Evolutionary conservation across 1,140 invertebrate genomes (phyloP).

Genomic region (Solen grandis): DNA sequence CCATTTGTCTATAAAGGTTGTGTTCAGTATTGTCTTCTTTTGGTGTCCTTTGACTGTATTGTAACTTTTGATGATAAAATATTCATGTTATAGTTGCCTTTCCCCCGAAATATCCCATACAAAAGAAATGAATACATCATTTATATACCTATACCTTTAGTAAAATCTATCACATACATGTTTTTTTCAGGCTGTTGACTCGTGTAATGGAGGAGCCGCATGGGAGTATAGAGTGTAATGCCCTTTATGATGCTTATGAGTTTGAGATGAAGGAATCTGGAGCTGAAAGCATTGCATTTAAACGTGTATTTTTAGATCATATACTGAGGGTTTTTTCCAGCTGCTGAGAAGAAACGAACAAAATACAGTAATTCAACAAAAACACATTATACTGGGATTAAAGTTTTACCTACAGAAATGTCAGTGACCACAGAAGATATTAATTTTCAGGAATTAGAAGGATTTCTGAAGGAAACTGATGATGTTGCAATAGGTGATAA

Average conservation of each 20-base stretch:
- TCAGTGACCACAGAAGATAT: neutral
- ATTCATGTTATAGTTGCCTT: too few relatives aligned
- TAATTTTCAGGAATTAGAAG: neutral
- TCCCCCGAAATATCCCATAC: too few relatives aligned
- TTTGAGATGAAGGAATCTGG: slow-evolving; percentile 10
- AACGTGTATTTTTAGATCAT: neutral
- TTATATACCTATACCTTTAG: too few relatives aligned
- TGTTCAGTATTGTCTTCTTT: too few relatives aligned
- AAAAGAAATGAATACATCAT: too few relatives aligned
- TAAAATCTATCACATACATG: too few relatives aligned
- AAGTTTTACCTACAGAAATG: neutral
- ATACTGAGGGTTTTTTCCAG: neutral
- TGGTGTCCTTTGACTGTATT: too few relatives aligned
- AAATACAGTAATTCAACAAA: neutral
- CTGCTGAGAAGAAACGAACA: neutral
- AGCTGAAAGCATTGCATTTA: neutral
- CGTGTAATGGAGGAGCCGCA: neutral
- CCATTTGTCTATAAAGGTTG: too few relatives aligned
- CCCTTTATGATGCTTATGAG: neutral
- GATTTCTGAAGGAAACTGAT: neutral
- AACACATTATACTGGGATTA: slow-evolving; percentile 2
- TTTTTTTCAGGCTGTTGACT: neutral
- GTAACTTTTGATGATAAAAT: too few relatives aligned
- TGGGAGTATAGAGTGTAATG: neutral
- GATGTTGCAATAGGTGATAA: neutral